phyloP scores from a whole-genome alignment of 2,888 invertebrate genomes.

The Helleia helle region DNA sequence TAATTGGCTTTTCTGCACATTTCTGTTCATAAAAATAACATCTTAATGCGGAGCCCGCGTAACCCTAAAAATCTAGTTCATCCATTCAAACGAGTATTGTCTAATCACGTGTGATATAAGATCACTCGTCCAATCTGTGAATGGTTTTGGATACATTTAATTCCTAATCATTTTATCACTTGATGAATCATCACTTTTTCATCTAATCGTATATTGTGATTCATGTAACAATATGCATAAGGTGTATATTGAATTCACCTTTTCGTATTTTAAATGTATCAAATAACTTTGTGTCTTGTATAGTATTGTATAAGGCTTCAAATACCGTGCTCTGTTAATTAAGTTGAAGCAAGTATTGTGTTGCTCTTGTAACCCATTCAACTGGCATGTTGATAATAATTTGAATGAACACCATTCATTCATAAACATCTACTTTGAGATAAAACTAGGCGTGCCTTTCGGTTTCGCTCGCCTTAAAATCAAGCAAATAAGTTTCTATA shows the following conservation, averaged over 20 bases:
- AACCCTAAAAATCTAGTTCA: too few relatives aligned
- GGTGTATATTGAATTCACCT: background rate
- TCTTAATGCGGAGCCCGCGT: too few relatives aligned
- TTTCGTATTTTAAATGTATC: background rate
- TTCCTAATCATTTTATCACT: slow-evolving; percentile 1
- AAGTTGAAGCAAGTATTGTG: background rate
- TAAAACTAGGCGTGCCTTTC: too few relatives aligned
- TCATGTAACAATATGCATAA: background rate
- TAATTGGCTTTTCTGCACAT: too few relatives aligned
- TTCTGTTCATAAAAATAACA: too few relatives aligned
- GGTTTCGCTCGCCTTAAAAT: too few relatives aligned
- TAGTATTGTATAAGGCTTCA: background rate
- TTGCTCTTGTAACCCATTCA: slow-evolving; percentile 9
- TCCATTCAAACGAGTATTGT: too few relatives aligned
- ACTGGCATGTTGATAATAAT: slow-evolving; percentile 4
- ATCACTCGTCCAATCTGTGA: too few relatives aligned
- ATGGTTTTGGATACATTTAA: too few relatives aligned
- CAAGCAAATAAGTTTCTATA: too few relatives aligned
- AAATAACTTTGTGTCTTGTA: background rate
- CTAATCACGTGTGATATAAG: too few relatives aligned
- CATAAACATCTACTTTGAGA: slow-evolving; percentile 11
- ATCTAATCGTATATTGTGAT: background rate
- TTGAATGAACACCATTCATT: slow-evolving; percentile 13
- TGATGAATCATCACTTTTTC: slow-evolving; percentile 5
- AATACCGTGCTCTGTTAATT: background rate